Evolutionary conservation across 2,888 invertebrate genomes (phyloP), one percentile per base, ranked within the genome.

Genomic region (Stenichneumon culpator): DNA sequence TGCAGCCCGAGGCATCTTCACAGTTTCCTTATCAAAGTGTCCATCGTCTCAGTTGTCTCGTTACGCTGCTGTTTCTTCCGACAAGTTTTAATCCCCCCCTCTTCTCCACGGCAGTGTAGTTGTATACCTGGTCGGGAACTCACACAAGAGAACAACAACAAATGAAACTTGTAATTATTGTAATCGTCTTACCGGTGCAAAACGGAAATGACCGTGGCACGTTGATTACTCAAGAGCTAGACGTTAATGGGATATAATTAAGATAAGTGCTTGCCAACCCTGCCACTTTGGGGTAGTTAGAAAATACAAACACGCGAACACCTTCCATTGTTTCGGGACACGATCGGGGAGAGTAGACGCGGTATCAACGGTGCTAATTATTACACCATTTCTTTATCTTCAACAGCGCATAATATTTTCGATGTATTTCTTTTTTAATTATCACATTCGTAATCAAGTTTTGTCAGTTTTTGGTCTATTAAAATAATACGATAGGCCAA

Each of bases 211-310:
- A 78, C 68, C 68, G 68, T 73, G 73, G 70, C 60, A 78, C 73
- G 78, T 78, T 84, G 60, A 84, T 84, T 80, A 84, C 84, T 79
- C 69, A 73, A 65, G 50, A 65, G 78, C 74, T 73, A 84, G 81
- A 79, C 50, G 78, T 69, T 81, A 84, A 84, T 84, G 78, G 69
- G 78, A 69, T 47, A 73, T 79, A 74, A 84, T 84, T 84, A 84
- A 78, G 81, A 78, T 78, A 78, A 84, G 81, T 84, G 69, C 68
- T 47, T 54, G 68, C 78, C 77, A 73, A 52, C 73, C 25, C 52
- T 50, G 22, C 77, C 67, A 67, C 77, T 22, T 47, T 7, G 9
- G 65, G 50, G 32, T 67, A 36, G 39, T 67, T 54, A 39, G 25
- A 77, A 36, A 77, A 75, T 63, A 67, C n/a, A 65, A 77, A 65